Base-by-base conservation (phyloP, 2,888 invertebrate genomes). In the Parnassius smintheus region DNA sequence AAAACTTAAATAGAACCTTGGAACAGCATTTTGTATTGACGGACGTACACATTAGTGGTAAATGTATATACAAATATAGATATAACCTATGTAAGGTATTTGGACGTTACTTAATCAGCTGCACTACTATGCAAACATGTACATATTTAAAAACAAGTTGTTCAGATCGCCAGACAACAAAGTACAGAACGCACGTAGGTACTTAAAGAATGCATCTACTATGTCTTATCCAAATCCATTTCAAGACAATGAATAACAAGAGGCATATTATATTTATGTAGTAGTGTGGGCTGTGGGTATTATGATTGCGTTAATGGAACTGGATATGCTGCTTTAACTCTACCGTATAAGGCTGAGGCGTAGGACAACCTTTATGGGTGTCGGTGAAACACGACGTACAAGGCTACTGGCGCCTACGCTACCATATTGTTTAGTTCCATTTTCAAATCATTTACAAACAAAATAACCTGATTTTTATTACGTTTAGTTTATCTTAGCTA, bases 321-420 rank as follows among this genome's bases (percentile, higher is more conserved):
- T 41, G 50, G 49, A 62, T 55, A 56, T 51, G 54, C 53, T 45
- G 55, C 50, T 66, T 67, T 62, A 70, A 62, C 65, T 69, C 73
- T 70, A 67, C 80, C 82, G 65, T 81, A 83, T 79, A 84, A 80
- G 85, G 86, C 68, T 67, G 70, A 73, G 71, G 71, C 69, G 66
- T 70, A 68, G 72, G 70, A 70, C 69, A 65, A 72, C 78, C 85
- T 86, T 83, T 82, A 82, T 80, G 79, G 77, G 68, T 67, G 66
- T 62, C 65, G 61, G 64, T 65, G 69, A 69, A 69, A 75, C 72
- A 77, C 49, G 75, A 73, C 77, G 77, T 75, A 77, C 84, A 85
- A 87, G 87, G 86, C 80, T 83, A 74, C 68, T 49, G 68, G 76
- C 77, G 74, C 87, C 87, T 73, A 86, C 87, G 76, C 84, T 75